A percentile compares a stretch with the other conserved stretches of the same genome.
These are phyloP conservation scores for Netelia inedita DNA, from an alignment of 2,888 invertebrate genomes.

Conservation along the genomic window DNA sequence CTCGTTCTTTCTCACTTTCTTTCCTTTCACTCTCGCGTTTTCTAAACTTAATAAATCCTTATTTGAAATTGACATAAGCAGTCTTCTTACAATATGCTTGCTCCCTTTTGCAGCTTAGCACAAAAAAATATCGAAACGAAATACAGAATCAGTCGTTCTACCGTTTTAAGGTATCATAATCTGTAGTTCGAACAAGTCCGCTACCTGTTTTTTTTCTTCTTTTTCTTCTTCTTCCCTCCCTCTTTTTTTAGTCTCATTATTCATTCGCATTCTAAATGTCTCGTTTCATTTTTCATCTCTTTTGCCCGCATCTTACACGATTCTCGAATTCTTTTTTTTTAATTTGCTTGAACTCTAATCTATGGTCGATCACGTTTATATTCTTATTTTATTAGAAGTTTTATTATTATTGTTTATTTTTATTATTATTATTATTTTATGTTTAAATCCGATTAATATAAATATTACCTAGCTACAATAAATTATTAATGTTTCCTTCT, in stretches of 20 bases:
- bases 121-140: slow-evolving; percentile 76
- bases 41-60: slow-evolving; percentile 79
- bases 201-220: slow-evolving; percentile 55
- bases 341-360: slow-evolving; percentile 52
- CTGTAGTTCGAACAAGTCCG: slow-evolving; percentile 59
- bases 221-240: slow-evolving; percentile 40
- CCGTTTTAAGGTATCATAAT: slow-evolving; percentile 68
- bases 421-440: slow-evolving; percentile 53
- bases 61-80: slow-evolving; percentile 84
- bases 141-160: slow-evolving; percentile 80
- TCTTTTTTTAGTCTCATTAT: slow-evolving; percentile 17
- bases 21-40: slow-evolving; percentile 58
- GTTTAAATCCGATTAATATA: slow-evolving; percentile 70
- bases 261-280: neutral
- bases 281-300: too few relatives aligned
- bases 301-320: neutral
- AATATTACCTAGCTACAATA: slow-evolving; percentile 81
- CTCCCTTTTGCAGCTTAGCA: slow-evolving; percentile 80
- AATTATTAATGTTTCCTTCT: slow-evolving; percentile 78
- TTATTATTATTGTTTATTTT: slow-evolving; percentile 41
- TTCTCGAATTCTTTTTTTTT: slow-evolving; percentile 31
- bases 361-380: slow-evolving; percentile 68
- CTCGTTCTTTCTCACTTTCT: slow-evolving; percentile 33
- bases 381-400: slow-evolving; percentile 53
- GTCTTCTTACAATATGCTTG: slow-evolving; percentile 83